Evolutionary conservation across 2,113 vertebrate species (phyloP).

Genomic region (Xiphophorus maculatus): DNA sequence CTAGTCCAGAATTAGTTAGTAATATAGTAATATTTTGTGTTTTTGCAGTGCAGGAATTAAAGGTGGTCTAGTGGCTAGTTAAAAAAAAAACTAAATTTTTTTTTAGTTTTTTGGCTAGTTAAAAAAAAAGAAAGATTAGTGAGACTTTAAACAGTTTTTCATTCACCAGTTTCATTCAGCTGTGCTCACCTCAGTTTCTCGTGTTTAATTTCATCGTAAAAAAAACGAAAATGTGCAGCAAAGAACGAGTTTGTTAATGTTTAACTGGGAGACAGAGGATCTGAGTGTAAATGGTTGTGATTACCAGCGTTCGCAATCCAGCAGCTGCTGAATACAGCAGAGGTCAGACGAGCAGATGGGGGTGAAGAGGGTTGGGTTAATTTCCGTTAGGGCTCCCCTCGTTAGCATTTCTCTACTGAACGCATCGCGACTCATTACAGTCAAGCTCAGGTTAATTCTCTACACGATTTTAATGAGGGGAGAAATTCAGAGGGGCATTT

Average conservation of each 20-base stretch:
- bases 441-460: slow-evolving; percentile 42
- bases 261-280: background rate
- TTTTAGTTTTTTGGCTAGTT: too few species aligned
- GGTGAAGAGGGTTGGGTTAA: background rate
- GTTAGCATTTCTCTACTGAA: slow-evolving; percentile 14
- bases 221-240: background rate
- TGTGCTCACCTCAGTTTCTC: background rate
- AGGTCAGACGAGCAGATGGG: slow-evolving; percentile 39
- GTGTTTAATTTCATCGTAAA: background rate
- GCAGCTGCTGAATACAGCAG: slow-evolving; percentile 30
- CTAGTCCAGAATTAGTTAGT: too few species aligned
- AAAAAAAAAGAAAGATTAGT: too few species aligned
- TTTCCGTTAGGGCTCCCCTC: slow-evolving; percentile 42
- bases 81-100: too few species aligned
- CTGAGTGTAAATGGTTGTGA: slow-evolving; percentile 10
- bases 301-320: slow-evolving; percentile 36
- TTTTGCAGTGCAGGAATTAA: too few species aligned
- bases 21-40: too few species aligned
- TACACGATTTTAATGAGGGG: slow-evolving; percentile 12
- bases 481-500: slow-evolving; percentile 37
- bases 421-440: slow-evolving; percentile 25
- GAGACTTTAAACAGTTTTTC: too few species aligned
- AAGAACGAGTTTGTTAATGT: background rate
- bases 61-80: too few species aligned
- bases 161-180: background rate